A percentile compares a stretch with the other conserved stretches of the same genome.
These are phyloP conservation scores for Gymnosoma rotundatum DNA, from an alignment of 2,888 invertebrate genomes.

Conservation along the genomic window DNA sequence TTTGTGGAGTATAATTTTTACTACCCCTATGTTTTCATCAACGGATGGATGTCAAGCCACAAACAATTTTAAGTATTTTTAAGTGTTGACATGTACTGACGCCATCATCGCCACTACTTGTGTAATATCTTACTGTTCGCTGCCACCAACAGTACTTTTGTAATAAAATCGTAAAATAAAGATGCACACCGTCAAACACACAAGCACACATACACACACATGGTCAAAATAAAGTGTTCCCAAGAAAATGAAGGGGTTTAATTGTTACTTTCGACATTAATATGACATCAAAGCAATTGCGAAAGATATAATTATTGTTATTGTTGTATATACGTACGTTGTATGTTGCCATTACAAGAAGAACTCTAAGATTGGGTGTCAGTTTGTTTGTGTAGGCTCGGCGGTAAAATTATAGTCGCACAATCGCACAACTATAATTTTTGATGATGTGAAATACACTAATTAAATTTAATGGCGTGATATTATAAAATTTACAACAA, in stretches of 20 bases:
- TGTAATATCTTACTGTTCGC: slow-evolving; percentile 11
- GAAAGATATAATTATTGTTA: slow-evolving; percentile 70
- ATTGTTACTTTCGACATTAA: slow-evolving; percentile 68
- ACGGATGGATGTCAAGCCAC: slow-evolving; percentile 39
- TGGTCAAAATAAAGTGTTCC: slow-evolving; percentile 43
- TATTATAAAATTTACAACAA: slow-evolving; percentile 19
- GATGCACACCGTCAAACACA: slow-evolving; percentile 15
- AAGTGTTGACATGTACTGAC: slow-evolving; percentile 67
- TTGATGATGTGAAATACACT: slow-evolving; percentile 63
- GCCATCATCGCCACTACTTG: slow-evolving; percentile 43
- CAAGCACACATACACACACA: not conserved
- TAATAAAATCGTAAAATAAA: slow-evolving; percentile 49
- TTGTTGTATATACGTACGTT: slow-evolving; percentile 4
- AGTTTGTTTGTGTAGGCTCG: slow-evolving; percentile 6
- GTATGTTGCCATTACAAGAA: slow-evolving; percentile 34
- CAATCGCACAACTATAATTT: slow-evolving; percentile 40
- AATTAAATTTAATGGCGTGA: slow-evolving; percentile 67
- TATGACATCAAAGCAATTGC: slow-evolving; percentile 71
- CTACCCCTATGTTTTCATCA: slow-evolving; percentile 21
- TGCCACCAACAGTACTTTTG: slow-evolving; percentile 42
- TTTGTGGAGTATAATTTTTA: slow-evolving; percentile 24
- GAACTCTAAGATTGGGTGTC: slow-evolving; percentile 23
- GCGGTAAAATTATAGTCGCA: slow-evolving; percentile 44
- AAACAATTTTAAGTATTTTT: slow-evolving; percentile 53
- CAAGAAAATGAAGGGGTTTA: slow-evolving; percentile 66